A percentile compares a stretch with the other conserved stretches of the same genome.
phyloP scores from a whole-genome alignment of 2,888 invertebrate species.

The Epirrita christyi region DNA sequence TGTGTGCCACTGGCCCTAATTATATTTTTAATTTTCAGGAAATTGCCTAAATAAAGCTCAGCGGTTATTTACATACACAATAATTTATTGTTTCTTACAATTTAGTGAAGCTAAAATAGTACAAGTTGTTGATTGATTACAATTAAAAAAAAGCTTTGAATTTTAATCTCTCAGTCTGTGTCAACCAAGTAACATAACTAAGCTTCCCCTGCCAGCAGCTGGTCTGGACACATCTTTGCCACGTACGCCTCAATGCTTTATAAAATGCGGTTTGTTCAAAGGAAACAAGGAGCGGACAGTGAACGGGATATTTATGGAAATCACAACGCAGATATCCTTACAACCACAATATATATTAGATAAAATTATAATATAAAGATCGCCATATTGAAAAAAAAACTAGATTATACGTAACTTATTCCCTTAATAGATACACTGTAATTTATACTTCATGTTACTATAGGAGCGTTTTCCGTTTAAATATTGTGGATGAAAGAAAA shows the following conservation, averaged over 20 bases:
- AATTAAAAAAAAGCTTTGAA: constrained; percentile 78
- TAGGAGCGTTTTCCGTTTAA: constrained; percentile 76
- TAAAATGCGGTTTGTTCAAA: constrained; percentile 42
- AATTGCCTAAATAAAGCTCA: constrained; percentile 80
- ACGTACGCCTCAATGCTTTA: constrained; percentile 59
- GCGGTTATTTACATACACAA: constrained; percentile 83
- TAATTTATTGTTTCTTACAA: constrained; percentile 85
- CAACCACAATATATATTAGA: constrained; percentile 90
- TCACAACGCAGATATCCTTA: constrained; percentile 86
- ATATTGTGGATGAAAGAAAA: constrained; percentile 86
- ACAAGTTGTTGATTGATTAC: constrained; percentile 82
- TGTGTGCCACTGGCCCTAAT: constrained; percentile 9
- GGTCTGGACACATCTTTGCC: constrained; percentile 73
- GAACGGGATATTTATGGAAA: constrained; percentile 77
- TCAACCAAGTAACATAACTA: constrained; percentile 70
- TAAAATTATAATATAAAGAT: constrained; percentile 86
- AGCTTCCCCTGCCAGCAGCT: constrained; percentile 72
- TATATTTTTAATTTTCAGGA: constrained; percentile 53
- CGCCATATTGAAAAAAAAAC: constrained; percentile 85
- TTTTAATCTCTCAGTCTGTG: constrained; percentile 71
- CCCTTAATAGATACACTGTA: constrained; percentile 84
- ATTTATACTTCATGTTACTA: constrained; percentile 81
- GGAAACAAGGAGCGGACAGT: constrained; percentile 66
- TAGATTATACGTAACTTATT: constrained; percentile 83
- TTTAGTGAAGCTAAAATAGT: constrained; percentile 82